These are phyloP conservation scores for Odocoileus virginianus DNA, from an alignment of 2,113 vertebrate genomes.

Conservation along the genomic window DNA sequence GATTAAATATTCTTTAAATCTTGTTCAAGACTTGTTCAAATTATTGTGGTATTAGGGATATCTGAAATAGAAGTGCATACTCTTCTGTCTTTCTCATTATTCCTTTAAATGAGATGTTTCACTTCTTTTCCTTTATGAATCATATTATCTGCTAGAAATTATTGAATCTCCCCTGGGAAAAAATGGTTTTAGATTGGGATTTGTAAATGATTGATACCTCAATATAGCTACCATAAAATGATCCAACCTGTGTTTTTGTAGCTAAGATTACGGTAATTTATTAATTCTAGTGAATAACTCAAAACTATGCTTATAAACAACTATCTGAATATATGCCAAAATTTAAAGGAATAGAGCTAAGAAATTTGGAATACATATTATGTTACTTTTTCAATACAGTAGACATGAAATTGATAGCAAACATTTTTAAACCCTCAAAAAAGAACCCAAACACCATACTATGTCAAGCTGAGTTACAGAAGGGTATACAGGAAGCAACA, in stretches of 20 bases:
- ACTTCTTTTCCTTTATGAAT: slow-evolving; percentile 68
- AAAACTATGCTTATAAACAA: slow-evolving; percentile 72
- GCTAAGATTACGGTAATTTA: slow-evolving; percentile 62
- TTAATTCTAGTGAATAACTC: slow-evolving; percentile 57
- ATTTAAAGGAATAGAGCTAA: slow-evolving; percentile 64
- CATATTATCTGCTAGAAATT: slow-evolving; percentile 66
- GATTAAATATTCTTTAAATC: background rate
- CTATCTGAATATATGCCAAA: slow-evolving; percentile 59
- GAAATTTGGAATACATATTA: slow-evolving; percentile 62
- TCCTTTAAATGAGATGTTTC: slow-evolving; percentile 46
- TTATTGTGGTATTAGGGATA: background rate
- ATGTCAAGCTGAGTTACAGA: slow-evolving; percentile 39
- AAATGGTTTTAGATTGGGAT: slow-evolving; percentile 48
- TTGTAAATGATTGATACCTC: slow-evolving; percentile 48
- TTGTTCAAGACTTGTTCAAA: slow-evolving; percentile 25
- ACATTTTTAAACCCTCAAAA: slow-evolving; percentile 52
- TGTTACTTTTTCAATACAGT: slow-evolving; percentile 78
- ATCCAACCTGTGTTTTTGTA: slow-evolving; percentile 37
- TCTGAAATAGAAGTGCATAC: slow-evolving; percentile 17
- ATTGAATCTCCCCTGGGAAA: slow-evolving; percentile 39
- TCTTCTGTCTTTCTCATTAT: slow-evolving; percentile 19
- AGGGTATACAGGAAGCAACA: slow-evolving; percentile 22
- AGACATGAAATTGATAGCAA: slow-evolving; percentile 59
- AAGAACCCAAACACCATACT: slow-evolving; percentile 53
- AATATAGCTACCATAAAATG: slow-evolving; percentile 24